Evolutionary conservation across 2,797 vertebrate genomes (phyloP), one percentile per base, ranked within the genome.

Genomic region (Australoheros facetus): DNA sequence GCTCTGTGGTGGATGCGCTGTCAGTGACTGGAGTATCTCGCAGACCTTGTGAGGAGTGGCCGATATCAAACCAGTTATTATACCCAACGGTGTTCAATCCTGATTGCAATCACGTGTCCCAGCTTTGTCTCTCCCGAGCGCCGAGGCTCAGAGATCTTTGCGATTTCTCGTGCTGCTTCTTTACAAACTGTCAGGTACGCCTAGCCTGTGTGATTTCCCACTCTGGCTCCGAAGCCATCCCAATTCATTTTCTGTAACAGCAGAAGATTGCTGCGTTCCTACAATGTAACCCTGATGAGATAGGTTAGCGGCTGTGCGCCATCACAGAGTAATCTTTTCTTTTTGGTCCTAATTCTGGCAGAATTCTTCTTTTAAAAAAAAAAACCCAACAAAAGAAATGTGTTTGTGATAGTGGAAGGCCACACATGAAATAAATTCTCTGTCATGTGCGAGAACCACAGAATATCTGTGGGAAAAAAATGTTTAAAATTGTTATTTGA

Each of bases 21-120:
- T 77, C 75, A 82, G 77, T 5, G 64, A 75, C 71, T 53, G 30
- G 17, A 66, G 82, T 10, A 62, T 83, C 88, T 89, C 42, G 2
- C 32, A 51, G 80, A 82, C 62, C 14, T 34, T 8, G 79, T 57
- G 78, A 81, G 73, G 79, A 86, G 80, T 81, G 83, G 77, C 57
- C 32, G 32, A 89, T 60, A 85, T 83, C 88, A 81, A 87, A 80
- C 73, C 79, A 78, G 83, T 93, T 88, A 90, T 93, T 92, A 91
- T 75, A 62, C 60, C 78, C 62, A 76, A 79, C 79, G 82, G 69
- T 80, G 81, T 87, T 88, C 77, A 37, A 34, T 66, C 53, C 78
- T 91, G 93, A 95, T 95, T 94, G 93, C 84, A 91, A 92, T 94
- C 92, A 93, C 86, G 91, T 69, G 85, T 83, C 75, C 71, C 5